phyloP scores from a whole-genome alignment of 2,113 vertebrate genomes.

The Damaliscus lunatus region DNA sequence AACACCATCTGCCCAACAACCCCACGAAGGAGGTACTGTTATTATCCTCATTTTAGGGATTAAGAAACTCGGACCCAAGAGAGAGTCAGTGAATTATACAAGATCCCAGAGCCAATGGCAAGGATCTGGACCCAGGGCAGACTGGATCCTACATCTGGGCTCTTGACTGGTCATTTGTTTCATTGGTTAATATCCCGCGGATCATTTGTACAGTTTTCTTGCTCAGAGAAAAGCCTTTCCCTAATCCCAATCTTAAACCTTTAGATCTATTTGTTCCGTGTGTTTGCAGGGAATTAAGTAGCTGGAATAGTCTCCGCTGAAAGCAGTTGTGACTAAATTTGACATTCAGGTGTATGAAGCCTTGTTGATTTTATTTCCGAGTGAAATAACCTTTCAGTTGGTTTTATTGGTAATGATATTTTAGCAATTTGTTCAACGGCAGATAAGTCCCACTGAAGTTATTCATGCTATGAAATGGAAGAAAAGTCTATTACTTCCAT shows the following conservation, averaged over 20 bases:
- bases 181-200: background rate
- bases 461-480: background rate
- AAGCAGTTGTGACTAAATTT: conserved; percentile 18
- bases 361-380: conserved; percentile 38
- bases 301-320: background rate
- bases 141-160: background rate
- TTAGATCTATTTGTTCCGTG: conserved; percentile 1
- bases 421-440: background rate
- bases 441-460: background rate
- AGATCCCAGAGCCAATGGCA: background rate
- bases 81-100: background rate
- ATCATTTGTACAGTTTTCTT: background rate
- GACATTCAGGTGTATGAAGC: conserved; percentile 33
- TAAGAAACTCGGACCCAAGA: background rate
- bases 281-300: background rate
- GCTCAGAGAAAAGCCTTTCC: conserved; percentile 23
- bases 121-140: background rate
- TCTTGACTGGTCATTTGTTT: background rate
- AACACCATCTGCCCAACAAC: background rate
- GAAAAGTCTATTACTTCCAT: background rate
- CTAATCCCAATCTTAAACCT: conserved; percentile 20
- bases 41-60: background rate
- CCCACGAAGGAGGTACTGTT: fast-evolving
- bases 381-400: conserved; percentile 24
- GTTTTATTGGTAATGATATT: background rate